These are phyloP conservation scores for Gasterosteus aculeatus DNA, from an alignment of 2,113 vertebrate species.

Conservation along the genomic window DNA sequence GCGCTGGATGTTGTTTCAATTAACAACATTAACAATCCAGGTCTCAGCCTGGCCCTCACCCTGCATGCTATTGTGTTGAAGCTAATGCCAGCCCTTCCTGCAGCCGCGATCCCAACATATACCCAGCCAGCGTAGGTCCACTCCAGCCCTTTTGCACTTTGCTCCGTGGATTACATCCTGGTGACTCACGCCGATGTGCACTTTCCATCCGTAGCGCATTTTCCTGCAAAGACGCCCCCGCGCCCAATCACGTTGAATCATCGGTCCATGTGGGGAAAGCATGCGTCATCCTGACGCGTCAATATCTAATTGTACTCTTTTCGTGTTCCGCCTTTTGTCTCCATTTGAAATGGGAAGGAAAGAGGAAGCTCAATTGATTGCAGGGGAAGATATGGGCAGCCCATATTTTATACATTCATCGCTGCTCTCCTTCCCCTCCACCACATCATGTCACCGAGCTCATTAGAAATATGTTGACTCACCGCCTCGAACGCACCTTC, in stretches of 20 bases:
- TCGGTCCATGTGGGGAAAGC: conserved; percentile 25
- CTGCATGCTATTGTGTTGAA: conserved; percentile 69
- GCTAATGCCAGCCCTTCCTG: conserved; percentile 57
- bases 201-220: conserved; percentile 43
- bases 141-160: conserved; percentile 44
- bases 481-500: conserved; percentile 49
- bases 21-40: conserved; percentile 28
- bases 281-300: conserved; percentile 13
- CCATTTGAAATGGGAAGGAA: conserved; percentile 23
- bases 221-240: conserved; percentile 26
- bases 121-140: conserved; percentile 63
- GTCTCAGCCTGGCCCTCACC: conserved; percentile 50
- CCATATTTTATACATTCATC: conserved; percentile 51
- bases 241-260: conserved; percentile 39
- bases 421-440: conserved; percentile 34
- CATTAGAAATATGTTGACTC: conserved; percentile 79
- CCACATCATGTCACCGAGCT: conserved; percentile 62
- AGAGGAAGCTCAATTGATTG: conserved; percentile 49
- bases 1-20: conserved; percentile 41
- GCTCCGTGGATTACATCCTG: conserved; percentile 27
- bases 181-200: conserved; percentile 37
- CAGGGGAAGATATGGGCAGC: conserved; percentile 30
- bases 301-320: conserved; percentile 49
- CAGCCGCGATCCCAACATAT: conserved; percentile 49
- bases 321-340: conserved; percentile 53